These are phyloP conservation scores for Syngnathus typhle DNA, from an alignment of 2,113 vertebrate genomes.

Conservation along the genomic window DNA sequence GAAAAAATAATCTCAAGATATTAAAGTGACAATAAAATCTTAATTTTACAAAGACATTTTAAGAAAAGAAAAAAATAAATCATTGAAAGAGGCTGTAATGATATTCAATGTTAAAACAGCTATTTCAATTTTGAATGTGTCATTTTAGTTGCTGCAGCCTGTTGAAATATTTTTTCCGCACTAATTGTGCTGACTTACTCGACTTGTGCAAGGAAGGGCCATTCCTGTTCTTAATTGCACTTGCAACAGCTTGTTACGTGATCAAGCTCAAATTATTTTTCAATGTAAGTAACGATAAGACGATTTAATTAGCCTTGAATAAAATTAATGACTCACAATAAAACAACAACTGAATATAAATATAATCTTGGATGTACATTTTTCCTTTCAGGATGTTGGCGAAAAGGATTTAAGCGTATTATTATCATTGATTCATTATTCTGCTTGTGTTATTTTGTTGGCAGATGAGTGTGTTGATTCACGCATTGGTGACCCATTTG, in stretches of 20 bases:
- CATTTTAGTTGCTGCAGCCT: background rate
- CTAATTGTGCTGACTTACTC: background rate
- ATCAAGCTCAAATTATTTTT: conserved; percentile 3
- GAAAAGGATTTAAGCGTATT: background rate
- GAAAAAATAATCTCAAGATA: no score
- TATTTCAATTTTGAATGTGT: background rate
- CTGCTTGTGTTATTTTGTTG: conserved; percentile 12
- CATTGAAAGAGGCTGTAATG: background rate
- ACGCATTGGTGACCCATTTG: conserved; percentile 34
- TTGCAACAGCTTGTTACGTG: conserved; percentile 5
- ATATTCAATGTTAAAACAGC: background rate
- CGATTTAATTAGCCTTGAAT: conserved; percentile 2
- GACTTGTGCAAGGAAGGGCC: background rate
- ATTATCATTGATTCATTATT: conserved; percentile 18
- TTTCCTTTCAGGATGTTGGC: background rate
- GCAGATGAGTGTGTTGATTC: conserved; percentile 32
- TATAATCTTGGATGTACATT: background rate
- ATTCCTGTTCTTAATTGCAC: background rate
- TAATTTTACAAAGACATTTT: no score
- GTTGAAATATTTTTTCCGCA: background rate
- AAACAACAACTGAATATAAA: background rate
- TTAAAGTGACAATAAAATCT: no score
- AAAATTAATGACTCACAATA: background rate
- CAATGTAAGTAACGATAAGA: background rate
- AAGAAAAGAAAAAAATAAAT: no score